Percentiles rank a stretch among this genome's conserved stretches.
These are phyloP conservation scores for Daphoenositta chrysoptera DNA, from an alignment of 2,113 vertebrate species.

Conservation along the genomic window DNA sequence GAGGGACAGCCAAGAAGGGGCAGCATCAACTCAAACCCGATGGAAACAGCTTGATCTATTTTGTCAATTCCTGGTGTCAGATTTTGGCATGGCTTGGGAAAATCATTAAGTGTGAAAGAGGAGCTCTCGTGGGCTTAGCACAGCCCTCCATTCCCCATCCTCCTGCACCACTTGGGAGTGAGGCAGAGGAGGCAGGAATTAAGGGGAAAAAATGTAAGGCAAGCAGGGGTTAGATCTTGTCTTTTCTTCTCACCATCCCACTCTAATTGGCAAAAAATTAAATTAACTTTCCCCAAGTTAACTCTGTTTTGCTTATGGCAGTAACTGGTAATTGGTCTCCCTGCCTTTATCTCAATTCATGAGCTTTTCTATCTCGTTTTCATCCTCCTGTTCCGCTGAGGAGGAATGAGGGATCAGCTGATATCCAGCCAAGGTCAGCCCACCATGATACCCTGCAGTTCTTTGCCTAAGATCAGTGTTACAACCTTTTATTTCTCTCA, in stretches of 20 bases:
- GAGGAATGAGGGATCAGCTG: neutral
- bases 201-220: rapidly evolving
- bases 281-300: neutral
- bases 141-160: neutral
- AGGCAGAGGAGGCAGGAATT: neutral
- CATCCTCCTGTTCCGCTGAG: neutral
- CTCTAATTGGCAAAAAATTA: neutral
- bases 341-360: neutral
- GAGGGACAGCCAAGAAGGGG: neutral
- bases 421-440: neutral
- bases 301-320: neutral
- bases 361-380: neutral
- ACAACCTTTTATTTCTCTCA: neutral
- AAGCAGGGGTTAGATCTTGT: neutral
- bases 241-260: neutral
- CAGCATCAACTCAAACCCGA: neutral
- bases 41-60: neutral
- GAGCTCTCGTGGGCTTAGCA: neutral
- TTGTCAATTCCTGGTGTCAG: neutral
- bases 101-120: neutral
- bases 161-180: neutral
- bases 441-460: neutral
- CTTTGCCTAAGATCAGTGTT: neutral
- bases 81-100: neutral
- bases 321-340: neutral